Evolutionary conservation across 2,888 invertebrate species (phyloP), one percentile per base, ranked within the genome.

Genomic region (Loripinus fragilis): DNA sequence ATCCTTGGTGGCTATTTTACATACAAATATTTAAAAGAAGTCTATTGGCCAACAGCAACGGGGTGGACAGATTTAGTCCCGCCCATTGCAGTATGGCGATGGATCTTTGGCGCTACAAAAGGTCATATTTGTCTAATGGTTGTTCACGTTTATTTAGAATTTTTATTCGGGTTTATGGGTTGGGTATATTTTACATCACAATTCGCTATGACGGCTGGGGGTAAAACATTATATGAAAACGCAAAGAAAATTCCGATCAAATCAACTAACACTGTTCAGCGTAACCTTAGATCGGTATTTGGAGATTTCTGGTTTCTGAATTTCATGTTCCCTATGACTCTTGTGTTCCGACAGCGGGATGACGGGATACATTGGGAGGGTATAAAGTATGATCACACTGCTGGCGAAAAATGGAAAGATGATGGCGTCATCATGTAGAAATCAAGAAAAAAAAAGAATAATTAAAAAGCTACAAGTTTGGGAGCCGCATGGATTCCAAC

Each of bases 301-400:
- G 90, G 90, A 30, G 87, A 88, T 41, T 90, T 85, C 71, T 90
- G 90, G 90, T 72, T 64, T 23, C 66, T 90, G 8, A 90, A 89
- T 74, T 90, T 90, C 60, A 33, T 90, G 0, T 87, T 90, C 74
- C 90, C 90, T 0, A 86, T 87, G 74, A 86, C 86, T 65, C 76
- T 88, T 12, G 38, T 90, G 0, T 87, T 90, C 55, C 83, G 84
- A 50, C 90, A 89, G 76, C 72, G 71, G 33, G 83, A 84, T 10
- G 87, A 89, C 66, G 90, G 90, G 0, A 81, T 78, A 1, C 71
- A 70, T 15, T 90, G 87, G 85, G 85, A 87, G 33, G 85, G 87
- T 10, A 71, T 91, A 10, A 88, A 85, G 73, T 30, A 86, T 30
- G 84, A 80, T 66, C 15, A 55, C 7, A 55, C 23, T 55, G 55